These are phyloP conservation scores for Drosophila sordidapex DNA, from an alignment of 2,888 invertebrate species.

Conservation along the genomic window DNA sequence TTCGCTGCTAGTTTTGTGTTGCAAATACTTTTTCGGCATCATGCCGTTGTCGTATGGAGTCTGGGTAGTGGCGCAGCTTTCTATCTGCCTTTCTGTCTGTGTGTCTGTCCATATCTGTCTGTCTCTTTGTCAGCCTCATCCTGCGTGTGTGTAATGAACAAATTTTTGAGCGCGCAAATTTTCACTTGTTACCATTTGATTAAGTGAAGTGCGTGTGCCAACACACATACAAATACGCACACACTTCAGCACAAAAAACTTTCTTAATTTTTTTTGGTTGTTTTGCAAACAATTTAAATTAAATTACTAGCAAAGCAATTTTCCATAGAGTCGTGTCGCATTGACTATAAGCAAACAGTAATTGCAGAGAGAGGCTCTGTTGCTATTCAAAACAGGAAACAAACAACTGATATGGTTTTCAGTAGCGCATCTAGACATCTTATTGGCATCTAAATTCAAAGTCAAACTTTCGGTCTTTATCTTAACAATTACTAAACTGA, in stretches of 20 bases:
- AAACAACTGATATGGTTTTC: neutral
- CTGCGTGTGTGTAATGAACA: constrained; percentile 55
- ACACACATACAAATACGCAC: neutral
- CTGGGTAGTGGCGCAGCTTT: constrained; percentile 4
- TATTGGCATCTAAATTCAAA: neutral
- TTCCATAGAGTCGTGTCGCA: neutral
- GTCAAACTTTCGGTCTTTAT: constrained; percentile 3
- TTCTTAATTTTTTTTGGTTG: neutral
- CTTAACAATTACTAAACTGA: neutral
- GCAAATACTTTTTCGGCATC: constrained; percentile 49
- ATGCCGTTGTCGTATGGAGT: constrained; percentile 13
- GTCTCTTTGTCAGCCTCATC: constrained; percentile 4
- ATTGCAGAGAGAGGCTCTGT: neutral
- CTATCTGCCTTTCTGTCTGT: constrained; percentile 1
- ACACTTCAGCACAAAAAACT: neutral
- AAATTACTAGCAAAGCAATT: constrained; percentile 38
- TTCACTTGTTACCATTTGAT: constrained; percentile 61
- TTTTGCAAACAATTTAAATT: constrained; percentile 30
- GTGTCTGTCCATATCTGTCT: neutral
- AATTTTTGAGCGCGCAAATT: constrained; percentile 55
- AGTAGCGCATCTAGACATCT: constrained; percentile 13
- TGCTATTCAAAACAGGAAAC: neutral
- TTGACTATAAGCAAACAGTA: constrained; percentile 12
- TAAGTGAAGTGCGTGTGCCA: constrained; percentile 55
- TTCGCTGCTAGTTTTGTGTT: constrained; percentile 53